These are phyloP conservation scores for Crotophaga sulcirostris DNA, from an alignment of 2,113 vertebrate genomes.

Conservation along the genomic window DNA sequence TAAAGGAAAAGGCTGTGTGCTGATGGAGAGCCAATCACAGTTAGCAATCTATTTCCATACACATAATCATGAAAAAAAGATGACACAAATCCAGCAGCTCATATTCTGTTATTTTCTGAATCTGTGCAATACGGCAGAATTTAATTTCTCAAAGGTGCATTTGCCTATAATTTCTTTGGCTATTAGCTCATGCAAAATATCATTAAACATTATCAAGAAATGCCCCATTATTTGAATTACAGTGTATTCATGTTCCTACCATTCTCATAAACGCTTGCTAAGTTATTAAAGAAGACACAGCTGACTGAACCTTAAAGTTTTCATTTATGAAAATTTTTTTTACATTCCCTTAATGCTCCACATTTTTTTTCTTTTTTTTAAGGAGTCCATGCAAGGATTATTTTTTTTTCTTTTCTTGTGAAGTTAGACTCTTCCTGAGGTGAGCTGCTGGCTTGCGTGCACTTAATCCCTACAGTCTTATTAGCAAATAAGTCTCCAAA, in stretches of 20 bases:
- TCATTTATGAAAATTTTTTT: background rate
- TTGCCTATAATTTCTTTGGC: background rate
- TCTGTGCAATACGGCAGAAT: background rate
- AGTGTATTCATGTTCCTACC: background rate
- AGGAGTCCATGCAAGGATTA: background rate
- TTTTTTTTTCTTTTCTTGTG: background rate
- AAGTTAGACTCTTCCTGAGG: background rate
- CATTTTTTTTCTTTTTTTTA: background rate
- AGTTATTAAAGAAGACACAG: background rate
- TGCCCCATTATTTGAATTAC: background rate
- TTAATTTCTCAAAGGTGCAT: background rate
- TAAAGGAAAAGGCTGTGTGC: background rate
- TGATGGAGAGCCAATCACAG: background rate
- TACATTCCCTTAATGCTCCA: background rate
- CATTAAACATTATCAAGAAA: background rate
- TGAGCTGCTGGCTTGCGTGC: background rate
- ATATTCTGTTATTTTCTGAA: background rate
- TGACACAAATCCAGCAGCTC: background rate
- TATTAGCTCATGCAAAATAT: background rate
- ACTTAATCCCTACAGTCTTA: background rate
- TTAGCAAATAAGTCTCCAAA: background rate
- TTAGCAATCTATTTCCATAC: conserved; percentile 12
- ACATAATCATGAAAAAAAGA: conserved; percentile 13
- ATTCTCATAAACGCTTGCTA: background rate
- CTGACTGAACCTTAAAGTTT: background rate